phyloP scores from a whole-genome alignment of 2,797 vertebrate genomes.

The Myripristis jacobus region DNA sequence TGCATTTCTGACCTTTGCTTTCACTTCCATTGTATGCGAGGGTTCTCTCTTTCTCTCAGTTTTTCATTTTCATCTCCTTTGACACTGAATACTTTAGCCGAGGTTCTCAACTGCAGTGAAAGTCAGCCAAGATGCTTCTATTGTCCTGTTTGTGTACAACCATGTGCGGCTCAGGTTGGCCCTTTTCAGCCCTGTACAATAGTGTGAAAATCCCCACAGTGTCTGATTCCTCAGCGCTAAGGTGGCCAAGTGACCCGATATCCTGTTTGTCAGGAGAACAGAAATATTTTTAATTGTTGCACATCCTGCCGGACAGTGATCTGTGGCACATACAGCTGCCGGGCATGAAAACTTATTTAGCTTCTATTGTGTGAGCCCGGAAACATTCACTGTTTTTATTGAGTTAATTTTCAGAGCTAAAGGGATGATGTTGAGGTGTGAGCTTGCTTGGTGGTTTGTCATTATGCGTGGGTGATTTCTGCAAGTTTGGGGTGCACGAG shows the following conservation, averaged over 20 bases:
- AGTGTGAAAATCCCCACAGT: conserved; percentile 26
- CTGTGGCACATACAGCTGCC: conserved; percentile 72
- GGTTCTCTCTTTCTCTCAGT: not conserved
- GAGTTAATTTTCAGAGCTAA: conserved; percentile 44
- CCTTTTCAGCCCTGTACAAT: conserved; percentile 18
- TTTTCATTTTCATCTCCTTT: not conserved
- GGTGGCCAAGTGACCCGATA: conserved; percentile 68
- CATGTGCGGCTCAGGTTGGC: conserved; percentile 16
- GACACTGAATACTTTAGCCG: not conserved
- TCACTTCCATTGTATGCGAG: not conserved
- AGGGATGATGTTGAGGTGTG: conserved; percentile 53
- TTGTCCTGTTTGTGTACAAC: conserved; percentile 20
- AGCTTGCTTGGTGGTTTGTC: conserved; percentile 48
- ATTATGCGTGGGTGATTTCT: conserved; percentile 61
- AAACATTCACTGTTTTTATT: conserved; percentile 47
- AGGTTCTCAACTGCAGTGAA: not conserved
- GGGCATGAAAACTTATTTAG: conserved; percentile 55
- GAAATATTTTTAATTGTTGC: conserved; percentile 75
- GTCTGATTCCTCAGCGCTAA: conserved; percentile 56
- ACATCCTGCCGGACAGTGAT: conserved; percentile 77
- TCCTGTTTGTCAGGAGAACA: conserved; percentile 79
- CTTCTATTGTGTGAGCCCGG: conserved; percentile 62
- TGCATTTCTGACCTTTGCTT: not conserved
- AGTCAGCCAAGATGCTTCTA: not conserved
- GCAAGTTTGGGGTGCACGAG: conserved; percentile 43